These are phyloP conservation scores for Drosophila yakuba DNA, from an alignment of 1,140 invertebrate genomes.

Conservation along the genomic window DNA sequence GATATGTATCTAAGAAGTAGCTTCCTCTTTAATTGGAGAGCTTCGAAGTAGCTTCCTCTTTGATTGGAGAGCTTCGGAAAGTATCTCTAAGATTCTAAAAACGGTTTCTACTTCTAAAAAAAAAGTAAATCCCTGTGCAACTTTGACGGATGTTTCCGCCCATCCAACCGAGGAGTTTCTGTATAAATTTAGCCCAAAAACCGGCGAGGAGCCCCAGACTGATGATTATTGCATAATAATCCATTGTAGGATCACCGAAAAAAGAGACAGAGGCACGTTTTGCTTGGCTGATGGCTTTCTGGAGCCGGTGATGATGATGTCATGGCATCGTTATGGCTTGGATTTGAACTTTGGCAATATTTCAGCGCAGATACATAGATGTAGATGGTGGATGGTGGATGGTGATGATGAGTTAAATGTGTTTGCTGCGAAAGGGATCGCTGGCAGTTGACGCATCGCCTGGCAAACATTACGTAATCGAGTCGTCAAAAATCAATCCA, in stretches of 20 bases:
- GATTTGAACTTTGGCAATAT: conserved; percentile 66
- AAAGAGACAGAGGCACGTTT: conserved; percentile 37
- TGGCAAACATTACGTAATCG: conserved; percentile 48
- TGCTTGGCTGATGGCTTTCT: conserved; percentile 53
- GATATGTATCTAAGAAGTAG: background rate
- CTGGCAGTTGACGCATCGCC: conserved; percentile 48
- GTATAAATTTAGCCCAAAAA: conserved; percentile 3
- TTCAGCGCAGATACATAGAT: conserved; percentile 23
- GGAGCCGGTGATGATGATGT: conserved; percentile 53
- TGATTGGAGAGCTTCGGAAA: no score
- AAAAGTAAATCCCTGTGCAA: conserved; percentile 1
- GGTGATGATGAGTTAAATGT: conserved; percentile 63
- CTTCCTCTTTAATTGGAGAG: no score
- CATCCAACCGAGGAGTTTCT: conserved; percentile 8
- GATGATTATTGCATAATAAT: conserved; percentile 74
- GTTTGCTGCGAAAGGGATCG: conserved; percentile 22
- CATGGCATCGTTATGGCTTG: conserved; percentile 36
- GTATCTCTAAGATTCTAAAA: conserved; percentile 9
- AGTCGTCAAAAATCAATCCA: conserved; percentile 40
- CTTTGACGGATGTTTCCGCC: conserved; percentile 49
- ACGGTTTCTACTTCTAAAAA: conserved; percentile 1
- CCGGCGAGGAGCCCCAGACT: conserved; percentile 3
- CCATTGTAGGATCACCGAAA: conserved; percentile 45
- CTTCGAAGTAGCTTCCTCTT: no score
- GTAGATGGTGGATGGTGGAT: background rate